phyloP scores from a whole-genome alignment of 2,888 invertebrate species.

The Dynastes grantii region DNA sequence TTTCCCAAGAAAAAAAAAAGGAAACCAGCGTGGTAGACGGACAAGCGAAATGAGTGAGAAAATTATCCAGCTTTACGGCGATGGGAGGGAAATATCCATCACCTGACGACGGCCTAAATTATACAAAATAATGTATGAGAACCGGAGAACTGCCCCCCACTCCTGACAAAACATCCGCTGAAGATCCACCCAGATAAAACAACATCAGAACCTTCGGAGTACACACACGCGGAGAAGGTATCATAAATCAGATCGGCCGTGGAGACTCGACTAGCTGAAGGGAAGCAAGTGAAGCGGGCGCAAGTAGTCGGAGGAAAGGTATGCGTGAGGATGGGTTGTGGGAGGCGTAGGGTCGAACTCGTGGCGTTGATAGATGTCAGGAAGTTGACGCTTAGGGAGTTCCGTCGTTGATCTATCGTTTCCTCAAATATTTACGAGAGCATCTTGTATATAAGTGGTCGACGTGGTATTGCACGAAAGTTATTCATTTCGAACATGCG shows the following conservation, averaged over 20 bases:
- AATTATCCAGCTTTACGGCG: background rate
- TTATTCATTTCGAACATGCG: no score
- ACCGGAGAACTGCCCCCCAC: background rate
- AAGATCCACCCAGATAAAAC: background rate
- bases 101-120: conserved; percentile 20
- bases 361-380: conserved; percentile 19
- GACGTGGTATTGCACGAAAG: no score
- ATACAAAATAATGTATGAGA: conserved; percentile 27
- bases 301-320: background rate
- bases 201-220: background rate
- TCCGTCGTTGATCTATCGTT: conserved; percentile 18
- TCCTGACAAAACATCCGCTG: background rate
- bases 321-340: background rate
- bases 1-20: background rate
- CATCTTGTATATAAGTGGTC: background rate
- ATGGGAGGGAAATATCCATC: conserved; percentile 3
- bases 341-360: background rate
- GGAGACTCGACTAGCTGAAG: no score
- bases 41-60: conserved; percentile 5
- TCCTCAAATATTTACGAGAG: conserved; percentile 28
- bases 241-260: background rate
- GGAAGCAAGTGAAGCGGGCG: background rate
- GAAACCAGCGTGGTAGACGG: background rate
- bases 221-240: background rate
- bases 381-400: conserved; percentile 13